Percentiles rank a stretch among this genome's conserved stretches.
Conservation (phyloP, 2,888 invertebrate species). For the Seira ritae region DNA sequence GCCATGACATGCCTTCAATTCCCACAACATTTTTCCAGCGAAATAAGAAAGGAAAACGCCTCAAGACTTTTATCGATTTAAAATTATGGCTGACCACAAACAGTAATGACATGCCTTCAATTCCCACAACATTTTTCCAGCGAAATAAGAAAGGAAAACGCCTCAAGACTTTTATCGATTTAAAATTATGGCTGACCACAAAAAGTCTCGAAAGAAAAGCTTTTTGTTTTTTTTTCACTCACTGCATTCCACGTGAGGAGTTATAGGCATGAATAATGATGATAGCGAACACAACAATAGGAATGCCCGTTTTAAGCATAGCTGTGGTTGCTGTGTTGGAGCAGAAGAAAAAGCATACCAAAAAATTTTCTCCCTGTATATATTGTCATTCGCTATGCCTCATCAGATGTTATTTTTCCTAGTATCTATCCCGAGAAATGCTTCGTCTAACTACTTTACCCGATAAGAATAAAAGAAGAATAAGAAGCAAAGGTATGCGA, state of each 20-base stretch:
- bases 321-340: too few relatives aligned
- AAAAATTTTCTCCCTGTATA: neutral
- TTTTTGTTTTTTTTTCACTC: neutral
- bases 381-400: neutral
- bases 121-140: neutral
- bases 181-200: constrained; percentile 57
- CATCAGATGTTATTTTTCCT: constrained; percentile 5
- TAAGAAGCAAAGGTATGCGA: neutral
- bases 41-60: neutral
- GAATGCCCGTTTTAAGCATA: neutral
- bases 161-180: constrained; percentile 42
- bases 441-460: neutral
- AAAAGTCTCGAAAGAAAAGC: constrained; percentile 15
- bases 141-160: neutral
- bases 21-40: neutral
- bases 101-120: neutral
- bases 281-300: neutral
- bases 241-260: neutral
- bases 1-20: neutral
- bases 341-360: neutral
- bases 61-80: constrained; percentile 48
- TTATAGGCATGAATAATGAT: constrained; percentile 11
- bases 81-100: constrained; percentile 56
- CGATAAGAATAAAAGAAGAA: neutral
- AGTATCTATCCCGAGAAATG: too few relatives aligned